Evolutionary conservation across 2,113 vertebrate genomes (phyloP).

Genomic region (Elephantulus edwardii): DNA sequence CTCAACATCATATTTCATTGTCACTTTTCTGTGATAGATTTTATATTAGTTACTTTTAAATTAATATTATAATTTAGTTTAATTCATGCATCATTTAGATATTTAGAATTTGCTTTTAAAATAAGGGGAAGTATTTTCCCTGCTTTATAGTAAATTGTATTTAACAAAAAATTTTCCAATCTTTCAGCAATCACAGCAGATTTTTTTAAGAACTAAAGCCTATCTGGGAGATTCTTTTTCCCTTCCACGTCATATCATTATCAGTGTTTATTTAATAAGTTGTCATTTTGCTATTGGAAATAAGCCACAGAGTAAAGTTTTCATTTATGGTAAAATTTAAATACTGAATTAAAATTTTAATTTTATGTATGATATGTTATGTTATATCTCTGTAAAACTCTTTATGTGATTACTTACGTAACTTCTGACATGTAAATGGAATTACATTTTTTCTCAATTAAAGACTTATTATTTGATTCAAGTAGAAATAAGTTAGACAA

Average conservation of each 20-base stretch:
- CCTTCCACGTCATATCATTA: background rate
- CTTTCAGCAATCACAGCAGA: background rate
- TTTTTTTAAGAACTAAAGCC: background rate
- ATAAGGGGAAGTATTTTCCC: background rate
- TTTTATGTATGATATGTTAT: background rate
- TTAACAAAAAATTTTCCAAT: constrained; percentile 18
- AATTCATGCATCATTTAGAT: background rate
- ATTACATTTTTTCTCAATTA: constrained; percentile 31
- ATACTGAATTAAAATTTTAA: constrained; percentile 5
- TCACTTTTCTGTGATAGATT: background rate
- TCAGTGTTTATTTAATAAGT: background rate
- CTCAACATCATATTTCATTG: background rate
- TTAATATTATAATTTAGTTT: background rate
- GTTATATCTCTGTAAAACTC: background rate
- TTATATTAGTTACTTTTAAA: background rate
- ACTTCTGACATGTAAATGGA: constrained; percentile 12
- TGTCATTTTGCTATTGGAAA: background rate
- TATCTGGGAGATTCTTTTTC: background rate
- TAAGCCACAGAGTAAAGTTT: background rate
- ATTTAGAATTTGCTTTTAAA: background rate
- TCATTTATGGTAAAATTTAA: constrained; percentile 26
- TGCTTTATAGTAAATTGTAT: background rate
- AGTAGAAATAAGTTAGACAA: background rate
- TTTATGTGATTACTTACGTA: background rate
- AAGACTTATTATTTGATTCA: background rate